Evolutionary conservation across 2,797 vertebrate genomes (phyloP), one percentile per base, ranked within the genome.

Genomic region (Taeniopygia guttata): DNA sequence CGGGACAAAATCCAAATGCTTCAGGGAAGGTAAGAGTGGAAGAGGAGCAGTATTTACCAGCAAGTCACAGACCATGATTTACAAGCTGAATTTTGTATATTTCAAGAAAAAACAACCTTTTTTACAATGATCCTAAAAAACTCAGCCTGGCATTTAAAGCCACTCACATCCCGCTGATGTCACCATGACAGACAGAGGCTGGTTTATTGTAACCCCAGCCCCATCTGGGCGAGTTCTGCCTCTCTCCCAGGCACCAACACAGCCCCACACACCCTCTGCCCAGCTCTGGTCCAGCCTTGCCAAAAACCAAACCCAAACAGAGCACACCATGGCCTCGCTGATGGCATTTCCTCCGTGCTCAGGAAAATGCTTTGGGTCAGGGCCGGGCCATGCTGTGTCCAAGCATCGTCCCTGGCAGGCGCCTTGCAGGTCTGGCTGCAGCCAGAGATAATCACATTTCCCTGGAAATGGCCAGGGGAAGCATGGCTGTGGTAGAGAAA

Each of bases 251-350:
- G 43, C 51, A 48, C 48, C 4, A 5, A 11, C 51, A 32, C 8
- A 7, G 27, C 5, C 32, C 20, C 36, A 15, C 0, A 0, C 9
- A 11, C 17, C 5, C 7, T 2, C 62, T 36, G 45, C 59, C 42
- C 69, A 15, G 68, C 69, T 11, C 73, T 5, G 9, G 1, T 5
- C 40, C 48, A 11, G 43, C 82, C 69, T 67, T 19, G 2, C 76
- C 19, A 13, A 62, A n/a, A 79, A 66, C 48, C 59, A 67, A 55
- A 82, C 66, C 48, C 43, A 68, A 55, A 58, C n/a, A 54, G 32
- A 36, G 34, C 69, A 12, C 4, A 0, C 12, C 70, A 16, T 0
- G 3, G 3, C 84, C 73, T 56, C 5, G 2, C 74, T 13, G 16
- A 10, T 5, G 2, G 52, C 63, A 5, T 73, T 56, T 76, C 74